Evolutionary conservation across 2,888 invertebrate species (phyloP).

Genomic region (Eupithecia centaureata): DNA sequence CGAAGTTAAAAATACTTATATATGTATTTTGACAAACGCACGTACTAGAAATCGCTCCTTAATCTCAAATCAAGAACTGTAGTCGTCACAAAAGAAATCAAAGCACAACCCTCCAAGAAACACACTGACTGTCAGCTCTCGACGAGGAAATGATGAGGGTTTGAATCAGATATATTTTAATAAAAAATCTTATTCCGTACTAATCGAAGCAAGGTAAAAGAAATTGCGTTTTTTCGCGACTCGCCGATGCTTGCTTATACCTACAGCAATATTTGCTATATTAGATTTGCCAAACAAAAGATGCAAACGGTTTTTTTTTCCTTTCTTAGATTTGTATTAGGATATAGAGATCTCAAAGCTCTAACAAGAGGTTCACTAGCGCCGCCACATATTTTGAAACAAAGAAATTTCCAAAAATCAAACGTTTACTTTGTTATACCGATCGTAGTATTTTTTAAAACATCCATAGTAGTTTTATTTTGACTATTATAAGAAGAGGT

Average conservation of each 20-base stretch:
- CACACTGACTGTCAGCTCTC: slow-evolving; percentile 21
- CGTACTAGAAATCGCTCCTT: too few relatives aligned
- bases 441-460: too few relatives aligned
- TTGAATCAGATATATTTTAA: slow-evolving; percentile 38
- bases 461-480: too few relatives aligned
- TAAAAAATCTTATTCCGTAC: slow-evolving; percentile 40
- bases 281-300: slow-evolving; percentile 37
- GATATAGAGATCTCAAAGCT: too few relatives aligned
- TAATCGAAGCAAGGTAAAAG: slow-evolving; percentile 38
- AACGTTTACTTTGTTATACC: too few relatives aligned
- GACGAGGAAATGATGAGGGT: slow-evolving; percentile 37
- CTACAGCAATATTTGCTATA: slow-evolving; percentile 36
- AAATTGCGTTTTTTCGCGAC: slow-evolving; percentile 38
- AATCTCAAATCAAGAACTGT: background rate
- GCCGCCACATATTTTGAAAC: too few relatives aligned
- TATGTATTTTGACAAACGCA: too few relatives aligned
- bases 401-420: too few relatives aligned
- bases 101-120: slow-evolving; percentile 13
- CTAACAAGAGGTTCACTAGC: too few relatives aligned
- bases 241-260: slow-evolving; percentile 23
- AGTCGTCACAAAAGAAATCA: background rate
- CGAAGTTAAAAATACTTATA: too few relatives aligned
- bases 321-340: background rate
- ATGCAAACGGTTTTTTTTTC: background rate
- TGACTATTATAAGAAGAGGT: too few relatives aligned